These are phyloP conservation scores for Tautogolabrus adspersus DNA, from an alignment of 2,113 vertebrate genomes.

Conservation along the genomic window DNA sequence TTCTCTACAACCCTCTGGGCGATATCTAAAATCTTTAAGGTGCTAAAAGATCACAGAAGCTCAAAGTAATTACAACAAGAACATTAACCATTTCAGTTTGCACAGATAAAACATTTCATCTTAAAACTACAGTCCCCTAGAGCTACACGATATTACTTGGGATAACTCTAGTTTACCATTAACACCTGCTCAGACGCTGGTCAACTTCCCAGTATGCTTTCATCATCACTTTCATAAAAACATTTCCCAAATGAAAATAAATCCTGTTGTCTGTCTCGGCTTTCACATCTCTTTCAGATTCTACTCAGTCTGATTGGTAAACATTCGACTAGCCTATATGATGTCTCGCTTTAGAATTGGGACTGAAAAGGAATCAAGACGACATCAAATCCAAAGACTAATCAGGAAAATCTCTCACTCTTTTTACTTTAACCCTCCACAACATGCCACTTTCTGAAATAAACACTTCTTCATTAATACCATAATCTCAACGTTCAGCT, in stretches of 20 bases:
- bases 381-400: conserved; percentile 60
- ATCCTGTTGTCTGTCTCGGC: conserved; percentile 38
- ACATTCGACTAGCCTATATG: conserved; percentile 38
- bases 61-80: conserved; percentile 31
- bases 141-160: conserved; percentile 37
- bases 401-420: conserved; percentile 46
- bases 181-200: conserved; percentile 70
- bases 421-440: conserved; percentile 50
- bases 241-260: conserved; percentile 31
- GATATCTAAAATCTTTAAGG: conserved; percentile 33
- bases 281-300: conserved; percentile 60
- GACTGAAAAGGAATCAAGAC: conserved; percentile 56
- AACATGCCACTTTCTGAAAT: conserved; percentile 50
- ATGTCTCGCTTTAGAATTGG: conserved; percentile 55
- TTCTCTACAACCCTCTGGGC: conserved; percentile 18
- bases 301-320: conserved; percentile 58
- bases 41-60: conserved; percentile 41
- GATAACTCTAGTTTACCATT: conserved; percentile 60
- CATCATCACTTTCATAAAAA: conserved; percentile 68
- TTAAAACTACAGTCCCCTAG: conserved; percentile 27
- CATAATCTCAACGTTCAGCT: conserved; percentile 45
- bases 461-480: conserved; percentile 42
- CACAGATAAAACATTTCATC: conserved; percentile 22
- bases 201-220: conserved; percentile 75
- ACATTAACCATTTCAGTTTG: conserved; percentile 40